Conservation (phyloP, 2,888 invertebrate genomes). For the Kuschelorhynchus macadamiae region DNA sequence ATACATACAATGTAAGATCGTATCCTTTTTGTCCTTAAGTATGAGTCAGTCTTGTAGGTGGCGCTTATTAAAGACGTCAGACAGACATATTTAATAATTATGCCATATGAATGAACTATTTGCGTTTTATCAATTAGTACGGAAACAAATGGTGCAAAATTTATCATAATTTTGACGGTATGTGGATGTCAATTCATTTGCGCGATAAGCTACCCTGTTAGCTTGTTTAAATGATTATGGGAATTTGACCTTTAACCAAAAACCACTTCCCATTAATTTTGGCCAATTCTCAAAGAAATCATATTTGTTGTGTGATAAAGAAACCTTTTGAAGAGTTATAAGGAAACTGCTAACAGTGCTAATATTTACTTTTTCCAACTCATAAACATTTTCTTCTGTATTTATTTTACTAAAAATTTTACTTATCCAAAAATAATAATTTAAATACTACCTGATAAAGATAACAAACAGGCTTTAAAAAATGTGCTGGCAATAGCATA, state of each 20-base stretch:
- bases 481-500: no score
- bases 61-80: constrained; percentile 11
- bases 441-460: no score
- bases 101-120: constrained; percentile 25
- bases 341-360: no score
- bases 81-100: constrained; percentile 24
- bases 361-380: no score
- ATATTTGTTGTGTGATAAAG: no score
- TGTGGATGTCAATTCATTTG: constrained; percentile 55
- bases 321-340: no score
- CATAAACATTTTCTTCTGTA: no score
- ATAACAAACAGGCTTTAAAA: no score
- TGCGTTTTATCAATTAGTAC: constrained; percentile 51
- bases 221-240: constrained; percentile 5
- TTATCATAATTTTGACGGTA: constrained; percentile 56
- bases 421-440: no score
- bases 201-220: constrained; percentile 45
- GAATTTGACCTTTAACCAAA: not conserved
- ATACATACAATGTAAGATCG: no score
- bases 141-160: constrained; percentile 56
- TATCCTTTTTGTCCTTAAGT: not conserved
- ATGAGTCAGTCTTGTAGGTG: constrained; percentile 13
- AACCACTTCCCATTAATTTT: constrained; percentile 6
- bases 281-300: no score
- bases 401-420: no score